Evolutionary conservation across 2,888 invertebrate genomes (phyloP).

Genomic region (Scaeva pyrastri): DNA sequence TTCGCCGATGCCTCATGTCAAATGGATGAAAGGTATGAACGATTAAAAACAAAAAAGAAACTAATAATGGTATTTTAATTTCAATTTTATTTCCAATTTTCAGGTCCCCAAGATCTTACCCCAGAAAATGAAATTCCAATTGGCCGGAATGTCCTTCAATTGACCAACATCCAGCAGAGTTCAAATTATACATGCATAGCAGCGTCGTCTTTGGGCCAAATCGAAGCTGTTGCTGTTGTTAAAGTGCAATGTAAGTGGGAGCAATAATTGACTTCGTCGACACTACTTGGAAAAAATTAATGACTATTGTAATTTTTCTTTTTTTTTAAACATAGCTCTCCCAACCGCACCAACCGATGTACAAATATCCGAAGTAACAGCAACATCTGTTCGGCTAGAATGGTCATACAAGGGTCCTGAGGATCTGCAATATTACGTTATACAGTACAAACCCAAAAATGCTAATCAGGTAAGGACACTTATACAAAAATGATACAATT

Average conservation of each 20-base stretch:
- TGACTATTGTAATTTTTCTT: background rate
- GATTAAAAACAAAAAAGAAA: slow-evolving; percentile 46
- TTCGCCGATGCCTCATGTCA: slow-evolving; percentile 98
- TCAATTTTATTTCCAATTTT: background rate
- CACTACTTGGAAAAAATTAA: slow-evolving; percentile 1
- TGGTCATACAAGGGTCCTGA: slow-evolving; percentile 96
- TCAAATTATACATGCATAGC: slow-evolving; percentile 99
- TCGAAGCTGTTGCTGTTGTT: slow-evolving; percentile 94
- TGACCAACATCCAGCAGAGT: slow-evolving; percentile 94
- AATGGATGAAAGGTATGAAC: slow-evolving; percentile 96
- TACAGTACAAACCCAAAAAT: slow-evolving; percentile 98
- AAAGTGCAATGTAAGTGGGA: slow-evolving; percentile 98
- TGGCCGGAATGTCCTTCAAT: slow-evolving; percentile 93
- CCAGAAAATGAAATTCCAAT: slow-evolving; percentile 94
- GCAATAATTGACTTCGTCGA: background rate
- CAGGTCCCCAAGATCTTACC: slow-evolving; percentile 91
- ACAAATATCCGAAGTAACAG: slow-evolving; percentile 95
- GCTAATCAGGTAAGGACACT: slow-evolving; percentile 88
- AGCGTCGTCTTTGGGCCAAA: slow-evolving; percentile 95
- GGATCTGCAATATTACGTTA: slow-evolving; percentile 97
- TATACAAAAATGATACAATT: background rate
- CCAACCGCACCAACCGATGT: slow-evolving; percentile 96
- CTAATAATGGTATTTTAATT: background rate
- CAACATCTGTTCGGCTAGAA: slow-evolving; percentile 94
- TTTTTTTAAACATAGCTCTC: slow-evolving; percentile 87